A percentile compares a stretch with the other conserved stretches of the same genome.
These are phyloP conservation scores for Ceratoteleas bidentatus DNA, from an alignment of 1,140 invertebrate genomes.

Conservation along the genomic window DNA sequence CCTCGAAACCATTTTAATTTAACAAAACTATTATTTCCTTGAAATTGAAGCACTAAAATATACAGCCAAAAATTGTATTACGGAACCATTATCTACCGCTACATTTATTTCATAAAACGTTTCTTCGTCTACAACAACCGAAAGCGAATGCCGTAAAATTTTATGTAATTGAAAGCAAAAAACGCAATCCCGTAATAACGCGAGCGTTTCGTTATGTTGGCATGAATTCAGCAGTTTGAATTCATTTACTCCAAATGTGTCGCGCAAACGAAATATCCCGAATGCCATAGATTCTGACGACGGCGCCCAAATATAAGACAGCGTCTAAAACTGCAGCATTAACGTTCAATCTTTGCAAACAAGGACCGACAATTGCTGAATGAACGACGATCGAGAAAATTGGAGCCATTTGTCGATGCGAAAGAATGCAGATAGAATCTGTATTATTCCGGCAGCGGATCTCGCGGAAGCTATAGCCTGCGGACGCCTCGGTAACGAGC, in stretches of 20 bases:
- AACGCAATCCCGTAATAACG: too few species aligned
- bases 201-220: too few species aligned
- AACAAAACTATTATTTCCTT: too few species aligned
- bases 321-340: constrained; percentile 21
- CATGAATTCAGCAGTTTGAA: neutral
- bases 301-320: neutral
- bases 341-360: constrained; percentile 20
- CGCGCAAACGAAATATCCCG: constrained; percentile 1
- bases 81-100: too few species aligned
- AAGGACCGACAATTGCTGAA: constrained; percentile 20
- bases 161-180: too few species aligned
- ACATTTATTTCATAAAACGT: too few species aligned
- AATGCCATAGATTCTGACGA: neutral
- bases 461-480: constrained; percentile 9
- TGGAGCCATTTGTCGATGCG: constrained; percentile 51
- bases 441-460: constrained; percentile 48
- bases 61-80: too few species aligned
- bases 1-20: too few species aligned
- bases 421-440: constrained; percentile 63
- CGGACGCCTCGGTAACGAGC: constrained; percentile 43
- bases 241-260: neutral
- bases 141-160: too few species aligned
- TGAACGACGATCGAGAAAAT: constrained; percentile 43
- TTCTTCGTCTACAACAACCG: too few species aligned
- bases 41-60: too few species aligned